Percentiles rank a stretch among this genome's conserved stretches.
phyloP scores from a whole-genome alignment of 2,113 vertebrate species.

The Panurus biarmicus region DNA sequence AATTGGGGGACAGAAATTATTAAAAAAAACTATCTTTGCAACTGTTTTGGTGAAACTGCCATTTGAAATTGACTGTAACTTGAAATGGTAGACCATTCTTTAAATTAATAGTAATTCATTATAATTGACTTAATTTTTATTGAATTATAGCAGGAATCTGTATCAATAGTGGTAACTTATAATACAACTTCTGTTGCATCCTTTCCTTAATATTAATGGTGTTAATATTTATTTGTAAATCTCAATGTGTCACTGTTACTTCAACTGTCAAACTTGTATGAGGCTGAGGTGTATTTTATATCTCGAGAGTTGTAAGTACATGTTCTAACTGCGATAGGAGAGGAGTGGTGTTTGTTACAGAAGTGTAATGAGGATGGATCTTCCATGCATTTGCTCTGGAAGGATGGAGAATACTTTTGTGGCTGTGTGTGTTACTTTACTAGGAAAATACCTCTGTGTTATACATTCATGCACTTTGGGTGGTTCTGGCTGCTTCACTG shows the following conservation, averaged over 20 bases:
- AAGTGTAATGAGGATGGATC: not conserved
- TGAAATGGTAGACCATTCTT: not conserved
- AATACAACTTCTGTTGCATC: not conserved
- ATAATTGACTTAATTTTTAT: not conserved
- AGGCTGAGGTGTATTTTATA: not conserved
- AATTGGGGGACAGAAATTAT: not conserved
- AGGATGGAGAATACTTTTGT: not conserved
- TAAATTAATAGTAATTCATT: not conserved
- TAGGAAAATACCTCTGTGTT: not conserved
- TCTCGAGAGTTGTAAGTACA: not conserved
- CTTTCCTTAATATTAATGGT: not conserved
- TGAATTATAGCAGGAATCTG: not conserved
- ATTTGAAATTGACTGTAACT: not conserved
- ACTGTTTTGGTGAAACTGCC: not conserved
- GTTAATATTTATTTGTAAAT: not conserved
- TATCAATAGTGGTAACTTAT: not conserved
- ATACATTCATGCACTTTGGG: not conserved
- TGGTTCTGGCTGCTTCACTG: not conserved
- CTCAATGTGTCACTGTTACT: not conserved
- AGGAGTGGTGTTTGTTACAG: not conserved
- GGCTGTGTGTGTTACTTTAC: not conserved
- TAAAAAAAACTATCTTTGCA: not conserved
- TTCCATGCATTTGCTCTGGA: not conserved
- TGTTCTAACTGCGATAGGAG: not conserved
- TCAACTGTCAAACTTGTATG: not conserved